Conservation (phyloP, 2,888 invertebrate species). For the Clanis bilineata region DNA sequence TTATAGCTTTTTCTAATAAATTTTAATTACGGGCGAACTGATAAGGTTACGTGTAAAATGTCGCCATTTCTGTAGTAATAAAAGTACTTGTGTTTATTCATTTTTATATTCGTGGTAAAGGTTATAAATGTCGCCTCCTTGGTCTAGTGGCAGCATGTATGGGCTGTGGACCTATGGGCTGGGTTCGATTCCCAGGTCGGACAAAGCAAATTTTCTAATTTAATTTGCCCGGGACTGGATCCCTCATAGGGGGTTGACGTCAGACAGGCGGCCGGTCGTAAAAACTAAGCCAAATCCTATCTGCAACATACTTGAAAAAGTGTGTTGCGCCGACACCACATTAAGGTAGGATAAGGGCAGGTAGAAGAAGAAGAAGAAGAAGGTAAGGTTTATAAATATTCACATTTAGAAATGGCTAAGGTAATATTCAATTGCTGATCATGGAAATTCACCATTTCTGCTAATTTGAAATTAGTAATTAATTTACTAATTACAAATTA, state of each 20-base stretch:
- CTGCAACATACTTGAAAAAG: too few species aligned
- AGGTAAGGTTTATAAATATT: too few species aligned
- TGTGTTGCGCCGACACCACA: too few species aligned
- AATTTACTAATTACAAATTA: conserved; percentile 50
- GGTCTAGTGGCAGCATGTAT: neutral
- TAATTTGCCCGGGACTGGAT: too few species aligned
- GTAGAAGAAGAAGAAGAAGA: too few species aligned
- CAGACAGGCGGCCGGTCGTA: too few species aligned
- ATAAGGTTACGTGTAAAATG: conserved; percentile 16
- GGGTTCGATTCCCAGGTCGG: too few species aligned
- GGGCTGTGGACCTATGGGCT: too few species aligned
- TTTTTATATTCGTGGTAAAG: neutral
- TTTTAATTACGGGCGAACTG: conserved; percentile 5
- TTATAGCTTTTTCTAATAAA: conserved; percentile 11
- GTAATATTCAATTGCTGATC: neutral
- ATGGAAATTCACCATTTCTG: conserved; percentile 24
- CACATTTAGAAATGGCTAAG: neutral
- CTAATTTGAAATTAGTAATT: conserved; percentile 52
- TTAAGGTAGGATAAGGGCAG: too few species aligned
- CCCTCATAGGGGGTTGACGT: too few species aligned
- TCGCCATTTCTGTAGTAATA: neutral
- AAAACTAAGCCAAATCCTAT: too few species aligned
- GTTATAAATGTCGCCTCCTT: neutral
- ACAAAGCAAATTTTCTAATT: too few species aligned
- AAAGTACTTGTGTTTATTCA: neutral